Base-by-base conservation (phyloP, 2,113 vertebrate species). In the Ploceus nigricollis region DNA sequence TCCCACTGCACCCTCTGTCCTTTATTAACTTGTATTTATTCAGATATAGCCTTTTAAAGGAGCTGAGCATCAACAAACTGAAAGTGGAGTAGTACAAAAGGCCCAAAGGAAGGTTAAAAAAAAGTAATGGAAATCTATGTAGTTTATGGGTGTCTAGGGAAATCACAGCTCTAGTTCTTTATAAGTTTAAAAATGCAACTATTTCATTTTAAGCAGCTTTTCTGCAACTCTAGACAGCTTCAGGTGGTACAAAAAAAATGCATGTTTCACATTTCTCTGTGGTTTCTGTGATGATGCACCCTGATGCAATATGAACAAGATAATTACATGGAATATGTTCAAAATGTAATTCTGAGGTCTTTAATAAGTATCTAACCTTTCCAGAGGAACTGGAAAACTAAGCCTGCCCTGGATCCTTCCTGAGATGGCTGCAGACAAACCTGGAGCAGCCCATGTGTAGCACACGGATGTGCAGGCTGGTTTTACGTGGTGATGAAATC, bases 11-110 rank as follows among this genome's bases (percentile, higher is more conserved):
- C 68, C 39, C 63, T 65, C 69, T 95, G 88, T 86, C 71, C 88
- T 92, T 94, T 90, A 94, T 90, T 94, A 95, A 95, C 82, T 94
- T 95, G 71, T 63, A 97, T 92, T 94, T 96, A 97, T 93, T 95
- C 4, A 0, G 54, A 73, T 85, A 90, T 56, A 87, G 35, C 58
- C 91, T 92, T 94, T 90, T 80, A 83, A 94, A 88, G 80, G 54
- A 92, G 64, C 63, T 89, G 66, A 90, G 60, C 72, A 75, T 70
- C 92, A 90, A 86, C 90, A 75, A 81, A 73, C 68, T 50, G 54
- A 21, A 90, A 83, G 47, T 66, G 47, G 30, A 94, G 76, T 61
- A 33, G 42, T 17, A 83, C 64, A 89, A 92, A 93, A 81, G 80
- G 60, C 90, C 90, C 86, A 93, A 83, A 94, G 72, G 63, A 92